Evolutionary conservation across 2,888 invertebrate genomes (phyloP).

Genomic region (Plebejus melissa): DNA sequence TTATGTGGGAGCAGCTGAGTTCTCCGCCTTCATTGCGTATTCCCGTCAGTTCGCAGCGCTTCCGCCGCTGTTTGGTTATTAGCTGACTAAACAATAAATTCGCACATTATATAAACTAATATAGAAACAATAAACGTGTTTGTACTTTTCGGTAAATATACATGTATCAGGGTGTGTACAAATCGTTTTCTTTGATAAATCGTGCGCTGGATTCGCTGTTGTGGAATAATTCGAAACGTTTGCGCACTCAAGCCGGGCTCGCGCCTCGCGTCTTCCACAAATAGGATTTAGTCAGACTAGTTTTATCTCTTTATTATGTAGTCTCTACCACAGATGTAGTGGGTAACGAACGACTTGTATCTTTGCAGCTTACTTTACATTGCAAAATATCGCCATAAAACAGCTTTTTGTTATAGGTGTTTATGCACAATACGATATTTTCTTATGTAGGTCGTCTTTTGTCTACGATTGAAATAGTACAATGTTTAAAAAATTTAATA

Average conservation of each 20-base stretch:
- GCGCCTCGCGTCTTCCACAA: slow-evolving; percentile 48
- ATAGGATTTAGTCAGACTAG: slow-evolving; percentile 61
- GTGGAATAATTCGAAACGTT: slow-evolving; percentile 63
- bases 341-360: slow-evolving; percentile 20
- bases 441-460: too few species aligned
- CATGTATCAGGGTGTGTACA: slow-evolving; percentile 54
- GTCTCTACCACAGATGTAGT: slow-evolving; percentile 30
- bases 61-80: slow-evolving; percentile 30
- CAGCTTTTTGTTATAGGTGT: not conserved
- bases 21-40: slow-evolving; percentile 28
- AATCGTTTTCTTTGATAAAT: slow-evolving; percentile 65
- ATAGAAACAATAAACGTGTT: slow-evolving; percentile 24
- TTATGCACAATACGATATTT: not conserved
- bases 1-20: slow-evolving; percentile 22
- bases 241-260: slow-evolving; percentile 45
- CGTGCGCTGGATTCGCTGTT: slow-evolving; percentile 50
- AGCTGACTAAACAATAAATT: slow-evolving; percentile 31
- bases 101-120: slow-evolving; percentile 29
- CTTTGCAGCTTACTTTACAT: not conserved
- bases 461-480: too few species aligned
- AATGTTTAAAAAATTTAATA: too few species aligned
- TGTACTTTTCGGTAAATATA: slow-evolving; percentile 42
- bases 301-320: slow-evolving; percentile 52
- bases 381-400: slow-evolving; percentile 10
- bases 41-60: slow-evolving; percentile 28